Evolutionary conservation across 2,113 vertebrate genomes (phyloP).

Genomic region (Embiotoca jacksoni): DNA sequence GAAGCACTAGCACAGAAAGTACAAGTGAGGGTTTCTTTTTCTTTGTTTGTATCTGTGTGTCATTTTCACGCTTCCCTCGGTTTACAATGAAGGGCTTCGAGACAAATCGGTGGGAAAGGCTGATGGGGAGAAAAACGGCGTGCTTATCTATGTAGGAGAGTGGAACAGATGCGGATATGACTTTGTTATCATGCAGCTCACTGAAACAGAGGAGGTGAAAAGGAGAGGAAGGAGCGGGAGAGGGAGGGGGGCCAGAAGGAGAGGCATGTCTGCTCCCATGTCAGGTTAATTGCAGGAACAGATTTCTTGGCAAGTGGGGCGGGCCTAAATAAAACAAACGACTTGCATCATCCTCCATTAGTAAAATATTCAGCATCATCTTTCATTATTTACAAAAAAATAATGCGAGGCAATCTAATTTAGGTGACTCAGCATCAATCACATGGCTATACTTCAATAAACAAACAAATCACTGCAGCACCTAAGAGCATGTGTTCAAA

Average conservation of each 20-base stretch:
- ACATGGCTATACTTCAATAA: slow-evolving; percentile 12
- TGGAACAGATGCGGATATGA: slow-evolving; percentile 65
- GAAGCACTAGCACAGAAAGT: slow-evolving; percentile 38
- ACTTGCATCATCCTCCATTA: slow-evolving; percentile 37
- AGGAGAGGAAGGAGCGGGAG: slow-evolving; percentile 12
- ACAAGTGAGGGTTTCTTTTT: slow-evolving; percentile 6
- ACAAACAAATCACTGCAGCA: slow-evolving; percentile 28
- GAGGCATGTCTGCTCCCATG: slow-evolving; percentile 23
- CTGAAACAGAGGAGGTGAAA: slow-evolving; percentile 38
- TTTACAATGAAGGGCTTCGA: slow-evolving; percentile 52
- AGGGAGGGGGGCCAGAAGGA: slow-evolving; percentile 7
- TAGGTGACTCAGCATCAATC: slow-evolving; percentile 36
- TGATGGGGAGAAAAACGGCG: slow-evolving; percentile 53
- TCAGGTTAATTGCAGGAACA: slow-evolving; percentile 54
- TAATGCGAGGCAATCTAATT: slow-evolving; percentile 28
- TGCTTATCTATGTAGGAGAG: slow-evolving; percentile 59
- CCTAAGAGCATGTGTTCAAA: slow-evolving; percentile 9
- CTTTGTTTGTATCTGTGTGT: neutral
- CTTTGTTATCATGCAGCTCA: slow-evolving; percentile 63
- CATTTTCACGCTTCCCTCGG: slow-evolving; percentile 41
- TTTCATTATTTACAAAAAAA: slow-evolving; percentile 55
- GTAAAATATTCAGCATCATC: slow-evolving; percentile 52
- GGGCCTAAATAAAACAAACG: slow-evolving; percentile 54
- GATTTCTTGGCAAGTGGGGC: slow-evolving; percentile 46
- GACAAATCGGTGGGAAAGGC: slow-evolving; percentile 54